phyloP scores from a whole-genome alignment of 2,113 vertebrate genomes.

The Corapipo altera region DNA sequence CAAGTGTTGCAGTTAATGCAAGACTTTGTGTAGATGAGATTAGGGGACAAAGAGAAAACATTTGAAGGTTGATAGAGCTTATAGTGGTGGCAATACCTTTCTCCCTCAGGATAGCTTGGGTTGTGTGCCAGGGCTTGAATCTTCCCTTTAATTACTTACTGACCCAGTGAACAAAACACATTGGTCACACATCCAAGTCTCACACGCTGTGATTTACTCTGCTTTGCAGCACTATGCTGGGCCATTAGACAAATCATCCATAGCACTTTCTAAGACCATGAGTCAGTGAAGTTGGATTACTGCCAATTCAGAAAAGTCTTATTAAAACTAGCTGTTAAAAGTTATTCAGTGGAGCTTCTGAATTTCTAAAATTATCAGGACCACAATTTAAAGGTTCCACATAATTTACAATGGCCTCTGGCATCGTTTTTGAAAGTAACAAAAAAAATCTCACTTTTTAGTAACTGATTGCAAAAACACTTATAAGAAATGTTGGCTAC shows the following conservation, averaged over 20 bases:
- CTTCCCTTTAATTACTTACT: conserved; percentile 23
- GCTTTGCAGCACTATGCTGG: not conserved
- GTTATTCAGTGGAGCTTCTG: not conserved
- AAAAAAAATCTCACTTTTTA: not conserved
- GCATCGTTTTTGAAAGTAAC: not conserved
- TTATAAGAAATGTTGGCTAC: not conserved
- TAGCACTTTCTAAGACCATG: not conserved
- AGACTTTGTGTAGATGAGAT: not conserved
- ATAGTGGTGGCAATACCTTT: not conserved
- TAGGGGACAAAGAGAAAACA: not conserved
- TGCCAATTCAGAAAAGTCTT: not conserved
- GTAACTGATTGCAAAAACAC: not conserved
- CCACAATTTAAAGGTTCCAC: not conserved
- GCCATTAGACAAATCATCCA: conserved; percentile 47
- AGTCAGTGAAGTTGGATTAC: not conserved
- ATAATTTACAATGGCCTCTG: not conserved
- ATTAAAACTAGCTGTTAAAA: not conserved
- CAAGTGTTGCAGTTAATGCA: not conserved
- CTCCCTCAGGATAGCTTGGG: not conserved
- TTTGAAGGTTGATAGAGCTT: not conserved
- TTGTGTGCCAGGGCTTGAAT: not conserved
- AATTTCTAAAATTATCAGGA: not conserved
- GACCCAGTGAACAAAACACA: conserved; percentile 33
- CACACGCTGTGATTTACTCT: not conserved
- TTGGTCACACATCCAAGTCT: conserved; percentile 36